Conservation (phyloP, 2,113 vertebrate genomes). For the Canis aureus region DNA sequence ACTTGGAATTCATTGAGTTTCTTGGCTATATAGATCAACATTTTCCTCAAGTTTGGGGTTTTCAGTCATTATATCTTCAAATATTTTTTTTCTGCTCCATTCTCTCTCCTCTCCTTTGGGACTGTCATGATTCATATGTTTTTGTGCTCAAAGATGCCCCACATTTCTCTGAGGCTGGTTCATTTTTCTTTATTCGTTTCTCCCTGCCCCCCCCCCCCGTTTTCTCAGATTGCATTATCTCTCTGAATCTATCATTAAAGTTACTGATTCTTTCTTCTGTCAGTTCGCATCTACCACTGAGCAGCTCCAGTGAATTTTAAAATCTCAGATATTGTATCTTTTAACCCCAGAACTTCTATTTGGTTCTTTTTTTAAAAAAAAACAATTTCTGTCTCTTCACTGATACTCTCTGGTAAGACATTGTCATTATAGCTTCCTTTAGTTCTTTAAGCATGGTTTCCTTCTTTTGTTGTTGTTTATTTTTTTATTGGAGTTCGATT, state of each 20-base stretch:
- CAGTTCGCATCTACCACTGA: background rate
- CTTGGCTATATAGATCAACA: background rate
- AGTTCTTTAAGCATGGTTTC: background rate
- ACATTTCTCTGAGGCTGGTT: background rate
- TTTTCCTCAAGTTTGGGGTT: constrained; percentile 11
- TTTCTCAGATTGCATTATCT: background rate
- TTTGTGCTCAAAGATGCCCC: background rate
- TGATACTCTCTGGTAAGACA: background rate
- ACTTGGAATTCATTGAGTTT: background rate
- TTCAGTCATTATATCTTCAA: background rate
- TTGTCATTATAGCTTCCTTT: background rate
- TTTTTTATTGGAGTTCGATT: too few relatives aligned
- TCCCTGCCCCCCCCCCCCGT: background rate
- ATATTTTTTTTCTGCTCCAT: background rate
- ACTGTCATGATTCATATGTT: background rate
- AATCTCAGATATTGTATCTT: background rate
- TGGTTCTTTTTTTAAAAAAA: background rate
- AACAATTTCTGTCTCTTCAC: background rate
- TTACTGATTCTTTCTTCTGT: background rate
- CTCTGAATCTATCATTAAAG: background rate
- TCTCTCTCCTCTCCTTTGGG: background rate
- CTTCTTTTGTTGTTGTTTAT: background rate
- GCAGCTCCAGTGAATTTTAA: background rate
- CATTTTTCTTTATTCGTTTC: background rate
- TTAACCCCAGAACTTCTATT: background rate